Conservation (phyloP, 1,140 invertebrate genomes). For the Drosophila murphyi region DNA sequence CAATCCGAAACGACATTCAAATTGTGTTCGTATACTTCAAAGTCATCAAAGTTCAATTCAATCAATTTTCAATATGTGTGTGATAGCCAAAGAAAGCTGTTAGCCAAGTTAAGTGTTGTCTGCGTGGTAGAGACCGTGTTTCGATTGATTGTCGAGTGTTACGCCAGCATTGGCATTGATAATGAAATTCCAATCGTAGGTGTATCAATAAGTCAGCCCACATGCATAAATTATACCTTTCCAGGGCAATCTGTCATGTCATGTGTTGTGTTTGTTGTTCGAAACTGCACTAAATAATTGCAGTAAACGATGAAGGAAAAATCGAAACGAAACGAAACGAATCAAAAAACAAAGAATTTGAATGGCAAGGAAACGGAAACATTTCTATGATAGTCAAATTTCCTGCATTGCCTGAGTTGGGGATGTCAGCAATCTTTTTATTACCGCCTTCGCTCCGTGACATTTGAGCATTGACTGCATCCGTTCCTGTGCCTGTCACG, state of each 20-base stretch:
- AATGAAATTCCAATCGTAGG: conserved; percentile 70
- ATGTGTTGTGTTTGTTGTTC: conserved; percentile 14
- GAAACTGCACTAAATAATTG: conserved; percentile 46
- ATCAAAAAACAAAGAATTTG: conserved; percentile 32
- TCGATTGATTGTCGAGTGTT: neutral
- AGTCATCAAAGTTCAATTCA: conserved; percentile 80
- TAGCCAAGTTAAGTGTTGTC: conserved; percentile 43
- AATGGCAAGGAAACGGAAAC: conserved; percentile 25
- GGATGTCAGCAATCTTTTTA: conserved; percentile 38
- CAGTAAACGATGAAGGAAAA: neutral
- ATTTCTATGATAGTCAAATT: conserved; percentile 23
- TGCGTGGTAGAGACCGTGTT: conserved; percentile 4
- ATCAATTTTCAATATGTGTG: conserved; percentile 70
- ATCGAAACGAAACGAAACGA: neutral
- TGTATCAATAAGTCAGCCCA: conserved; percentile 59
- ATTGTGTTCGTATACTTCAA: conserved; percentile 55
- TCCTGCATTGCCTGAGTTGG: conserved; percentile 10
- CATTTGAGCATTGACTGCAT: conserved; percentile 40
- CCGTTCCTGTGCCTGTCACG: conserved; percentile 39
- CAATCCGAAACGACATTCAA: conserved; percentile 13
- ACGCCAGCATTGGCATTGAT: conserved; percentile 71
- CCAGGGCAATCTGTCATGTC: conserved; percentile 46
- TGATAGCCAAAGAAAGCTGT: conserved; percentile 19
- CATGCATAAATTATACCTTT: conserved; percentile 60
- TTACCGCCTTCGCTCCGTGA: conserved; percentile 14